Conservation (phyloP, 2,888 invertebrate species). For the Scelioninae gen. 2 region DNA sequence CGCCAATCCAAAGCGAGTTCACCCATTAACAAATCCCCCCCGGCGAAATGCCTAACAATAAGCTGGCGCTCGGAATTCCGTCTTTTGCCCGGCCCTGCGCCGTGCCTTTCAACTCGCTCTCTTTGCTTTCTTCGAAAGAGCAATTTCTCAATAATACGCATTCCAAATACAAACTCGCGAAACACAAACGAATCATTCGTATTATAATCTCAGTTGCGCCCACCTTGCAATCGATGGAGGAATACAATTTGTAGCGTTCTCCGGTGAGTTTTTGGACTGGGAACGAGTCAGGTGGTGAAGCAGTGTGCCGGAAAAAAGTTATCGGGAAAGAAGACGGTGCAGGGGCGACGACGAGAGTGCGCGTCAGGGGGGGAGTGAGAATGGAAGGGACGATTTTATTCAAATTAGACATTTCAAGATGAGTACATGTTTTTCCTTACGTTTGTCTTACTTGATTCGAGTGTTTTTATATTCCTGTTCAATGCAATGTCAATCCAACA, state of each 20-base stretch:
- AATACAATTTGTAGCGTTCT: constrained; percentile 25
- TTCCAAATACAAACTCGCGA: constrained; percentile 38
- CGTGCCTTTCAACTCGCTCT: constrained; percentile 47
- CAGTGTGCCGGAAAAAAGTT: no score
- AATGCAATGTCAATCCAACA: no score
- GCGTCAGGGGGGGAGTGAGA: no score
- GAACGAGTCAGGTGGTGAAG: no score
- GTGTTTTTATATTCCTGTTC: no score
- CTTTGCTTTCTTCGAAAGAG: constrained; percentile 48
- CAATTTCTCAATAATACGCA: constrained; percentile 59
- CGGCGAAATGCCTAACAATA: constrained; percentile 59
- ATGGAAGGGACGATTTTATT: no score
- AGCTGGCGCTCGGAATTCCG: constrained; percentile 54
- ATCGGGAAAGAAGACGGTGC: no score
- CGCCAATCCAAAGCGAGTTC: constrained; percentile 53
- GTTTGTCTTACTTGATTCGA: no score
- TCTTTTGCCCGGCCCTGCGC: constrained; percentile 52
- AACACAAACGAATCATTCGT: constrained; percentile 51
- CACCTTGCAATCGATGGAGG: constrained; percentile 26
- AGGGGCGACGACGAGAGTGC: no score
- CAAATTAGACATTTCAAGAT: no score
- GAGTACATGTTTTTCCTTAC: no score
- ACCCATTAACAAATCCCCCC: constrained; percentile 51
- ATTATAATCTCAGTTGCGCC: constrained; percentile 30
- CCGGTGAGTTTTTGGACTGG: not conserved